These are phyloP conservation scores for Anthophora plumipes DNA, from an alignment of 2,888 invertebrate species.

Conservation along the genomic window DNA sequence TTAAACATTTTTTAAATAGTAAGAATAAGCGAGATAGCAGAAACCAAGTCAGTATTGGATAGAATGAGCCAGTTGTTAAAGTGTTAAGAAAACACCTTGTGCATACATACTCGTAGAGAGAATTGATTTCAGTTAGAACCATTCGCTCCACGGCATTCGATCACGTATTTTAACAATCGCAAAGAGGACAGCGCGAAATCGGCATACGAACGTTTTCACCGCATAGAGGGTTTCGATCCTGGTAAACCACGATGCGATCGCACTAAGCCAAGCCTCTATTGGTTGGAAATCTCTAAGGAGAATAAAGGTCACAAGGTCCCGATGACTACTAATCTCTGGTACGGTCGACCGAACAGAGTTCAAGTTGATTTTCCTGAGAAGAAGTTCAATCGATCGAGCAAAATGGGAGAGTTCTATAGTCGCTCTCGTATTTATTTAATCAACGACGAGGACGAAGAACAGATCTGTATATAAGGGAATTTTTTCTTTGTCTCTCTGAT, in stretches of 20 bases:
- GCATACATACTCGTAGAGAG: background rate
- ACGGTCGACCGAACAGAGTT: conserved; percentile 77
- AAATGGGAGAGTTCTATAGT: conserved; percentile 49
- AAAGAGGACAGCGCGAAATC: conserved; percentile 52
- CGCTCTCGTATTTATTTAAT: conserved; percentile 27
- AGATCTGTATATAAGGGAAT: conserved; percentile 7
- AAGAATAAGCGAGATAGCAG: no score
- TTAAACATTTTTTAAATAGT: no score
- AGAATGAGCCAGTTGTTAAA: no score
- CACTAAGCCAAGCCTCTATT: conserved; percentile 67
- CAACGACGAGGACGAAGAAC: background rate
- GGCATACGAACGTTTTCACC: conserved; percentile 76
- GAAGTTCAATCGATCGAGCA: conserved; percentile 71
- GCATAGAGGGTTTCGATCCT: conserved; percentile 72
- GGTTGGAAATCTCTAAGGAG: conserved; percentile 75
- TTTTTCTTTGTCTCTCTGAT: background rate
- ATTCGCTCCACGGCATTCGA: conserved; percentile 70
- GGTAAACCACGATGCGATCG: conserved; percentile 76
- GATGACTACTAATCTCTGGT: conserved; percentile 72
- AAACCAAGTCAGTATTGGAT: no score
- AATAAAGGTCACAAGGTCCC: conserved; percentile 73
- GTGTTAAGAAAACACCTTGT: background rate
- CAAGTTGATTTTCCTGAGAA: conserved; percentile 73
- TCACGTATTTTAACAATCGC: conserved; percentile 74
- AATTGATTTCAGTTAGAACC: conserved; percentile 73